A percentile compares a stretch with the other conserved stretches of the same genome.
phyloP scores from a whole-genome alignment of 2,888 invertebrate species.

The Trichopoda pennipes region DNA sequence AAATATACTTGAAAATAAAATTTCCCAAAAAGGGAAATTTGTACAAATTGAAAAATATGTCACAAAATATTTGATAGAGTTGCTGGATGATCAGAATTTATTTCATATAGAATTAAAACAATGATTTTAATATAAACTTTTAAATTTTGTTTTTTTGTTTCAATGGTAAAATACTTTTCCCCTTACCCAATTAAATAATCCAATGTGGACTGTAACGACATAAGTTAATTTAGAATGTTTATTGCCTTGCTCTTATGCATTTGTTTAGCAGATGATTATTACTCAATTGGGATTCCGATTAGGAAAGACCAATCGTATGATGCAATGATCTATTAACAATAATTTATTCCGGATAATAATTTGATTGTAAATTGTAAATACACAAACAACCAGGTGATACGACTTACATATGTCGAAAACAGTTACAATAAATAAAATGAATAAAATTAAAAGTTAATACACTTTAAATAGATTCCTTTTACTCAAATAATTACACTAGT shows the following conservation, averaged over 20 bases:
- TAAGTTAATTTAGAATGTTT: slow-evolving; percentile 33
- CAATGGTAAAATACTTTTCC: slow-evolving; percentile 1
- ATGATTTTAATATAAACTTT: too few relatives aligned
- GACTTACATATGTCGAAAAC: not conserved
- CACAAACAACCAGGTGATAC: not conserved
- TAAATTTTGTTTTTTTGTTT: not conserved
- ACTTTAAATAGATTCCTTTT: not conserved
- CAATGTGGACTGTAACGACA: not conserved
- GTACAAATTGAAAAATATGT: too few relatives aligned
- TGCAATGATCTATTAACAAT: slow-evolving; percentile 19
- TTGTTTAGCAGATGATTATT: slow-evolving; percentile 64
- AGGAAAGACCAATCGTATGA: slow-evolving; percentile 59
- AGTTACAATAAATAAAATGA: not conserved
- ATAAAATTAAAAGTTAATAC: not conserved
- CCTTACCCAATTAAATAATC: not conserved
- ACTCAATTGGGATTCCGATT: slow-evolving; percentile 67
- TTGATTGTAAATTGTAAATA: slow-evolving; percentile 11
- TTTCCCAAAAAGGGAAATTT: too few relatives aligned
- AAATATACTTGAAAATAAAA: too few relatives aligned
- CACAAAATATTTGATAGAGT: too few relatives aligned
- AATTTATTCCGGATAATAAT: slow-evolving; percentile 39
- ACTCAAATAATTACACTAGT: too few relatives aligned
- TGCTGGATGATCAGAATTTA: too few relatives aligned
- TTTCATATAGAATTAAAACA: too few relatives aligned
- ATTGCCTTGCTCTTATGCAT: slow-evolving; percentile 34